Conservation (phyloP, 1,140 invertebrate genomes). For the Bombyx mandarina region DNA sequence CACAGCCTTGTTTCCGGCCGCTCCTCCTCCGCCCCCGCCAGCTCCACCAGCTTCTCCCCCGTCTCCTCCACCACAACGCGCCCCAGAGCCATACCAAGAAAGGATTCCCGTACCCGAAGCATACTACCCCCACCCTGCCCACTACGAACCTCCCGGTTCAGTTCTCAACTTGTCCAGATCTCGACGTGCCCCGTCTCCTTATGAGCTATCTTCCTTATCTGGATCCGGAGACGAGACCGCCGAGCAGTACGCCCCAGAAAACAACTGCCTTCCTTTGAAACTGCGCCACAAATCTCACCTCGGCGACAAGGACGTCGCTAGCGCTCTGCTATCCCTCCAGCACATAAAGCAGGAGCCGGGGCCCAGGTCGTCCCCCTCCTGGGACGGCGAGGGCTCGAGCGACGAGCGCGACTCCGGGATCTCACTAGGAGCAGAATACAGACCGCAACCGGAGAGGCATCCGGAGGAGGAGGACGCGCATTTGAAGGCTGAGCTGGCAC, state of each 20-base stretch:
- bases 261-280: conserved; percentile 82
- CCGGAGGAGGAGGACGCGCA: conserved; percentile 77
- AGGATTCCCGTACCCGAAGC: conserved; percentile 60
- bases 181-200: conserved; percentile 75
- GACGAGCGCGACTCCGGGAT: conserved; percentile 92
- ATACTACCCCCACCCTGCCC: conserved; percentile 63
- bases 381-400: conserved; percentile 87
- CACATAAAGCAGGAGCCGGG: conserved; percentile 88
- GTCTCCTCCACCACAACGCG: conserved; percentile 56
- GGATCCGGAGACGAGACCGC: conserved; percentile 79
- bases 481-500: conserved; percentile 87
- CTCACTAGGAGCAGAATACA: conserved; percentile 76
- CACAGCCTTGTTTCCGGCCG: conserved; percentile 71
- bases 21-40: conserved; percentile 77
- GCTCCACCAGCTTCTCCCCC: conserved; percentile 78
- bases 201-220: conserved; percentile 79
- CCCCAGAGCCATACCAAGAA: conserved; percentile 70
- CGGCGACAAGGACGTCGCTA: conserved; percentile 88
- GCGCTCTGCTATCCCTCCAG: conserved; percentile 81
- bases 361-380: conserved; percentile 81
- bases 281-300: conserved; percentile 92
- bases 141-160: conserved; percentile 70
- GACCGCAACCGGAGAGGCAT: conserved; percentile 60
- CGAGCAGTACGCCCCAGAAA: conserved; percentile 62
- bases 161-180: conserved; percentile 77